These are phyloP conservation scores for Brachyptera risi DNA, from an alignment of 2,888 invertebrate genomes.

Conservation along the genomic window DNA sequence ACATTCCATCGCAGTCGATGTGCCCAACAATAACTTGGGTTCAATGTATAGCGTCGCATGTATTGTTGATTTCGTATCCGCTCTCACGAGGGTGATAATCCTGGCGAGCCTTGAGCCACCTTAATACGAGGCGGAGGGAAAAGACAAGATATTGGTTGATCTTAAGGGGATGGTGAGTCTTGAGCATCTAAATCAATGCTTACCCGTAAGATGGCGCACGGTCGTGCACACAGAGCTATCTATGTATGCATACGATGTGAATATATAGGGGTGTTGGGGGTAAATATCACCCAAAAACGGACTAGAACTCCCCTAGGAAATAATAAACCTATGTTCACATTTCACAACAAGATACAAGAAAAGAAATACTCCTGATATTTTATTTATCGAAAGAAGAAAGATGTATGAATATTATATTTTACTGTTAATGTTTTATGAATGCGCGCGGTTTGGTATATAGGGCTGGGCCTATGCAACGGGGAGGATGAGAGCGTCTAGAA, in stretches of 20 bases:
- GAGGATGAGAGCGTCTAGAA: background rate
- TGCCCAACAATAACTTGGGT: no score
- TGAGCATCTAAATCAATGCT: constrained; percentile 8
- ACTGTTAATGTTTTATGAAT: constrained; percentile 14
- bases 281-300: constrained; percentile 7
- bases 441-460: background rate
- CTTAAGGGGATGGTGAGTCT: background rate
- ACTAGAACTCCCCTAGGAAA: constrained; percentile 1
- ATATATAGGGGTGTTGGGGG: background rate
- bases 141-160: background rate
- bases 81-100: constrained; percentile 9
- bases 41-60: background rate
- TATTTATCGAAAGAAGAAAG: constrained; percentile 14
- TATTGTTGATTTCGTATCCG: constrained; percentile 9
- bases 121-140: background rate
- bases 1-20: no score
- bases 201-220: background rate
- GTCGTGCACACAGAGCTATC: no score
- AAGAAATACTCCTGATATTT: constrained; percentile 7
- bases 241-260: background rate
- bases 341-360: background rate
- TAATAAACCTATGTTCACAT: constrained; percentile 7
- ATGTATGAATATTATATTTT: constrained; percentile 17
- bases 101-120: background rate
- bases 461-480: no score